A percentile compares a stretch with the other conserved stretches of the same genome.
Evolutionary conservation across 1,140 invertebrate genomes (phyloP).

Genomic region (Scaptomyza hsui): DNA sequence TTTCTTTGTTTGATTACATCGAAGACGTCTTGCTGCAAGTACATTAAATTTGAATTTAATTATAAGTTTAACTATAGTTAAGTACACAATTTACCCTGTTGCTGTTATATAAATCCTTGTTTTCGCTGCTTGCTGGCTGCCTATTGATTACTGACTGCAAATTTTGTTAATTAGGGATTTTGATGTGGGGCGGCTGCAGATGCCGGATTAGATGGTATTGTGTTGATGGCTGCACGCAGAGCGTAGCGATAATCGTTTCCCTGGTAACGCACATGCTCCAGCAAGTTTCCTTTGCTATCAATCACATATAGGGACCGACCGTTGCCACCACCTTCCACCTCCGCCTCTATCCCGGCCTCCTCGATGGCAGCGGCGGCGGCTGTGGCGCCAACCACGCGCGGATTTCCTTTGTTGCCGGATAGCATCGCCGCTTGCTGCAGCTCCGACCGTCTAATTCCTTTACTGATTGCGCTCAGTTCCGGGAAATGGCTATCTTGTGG

Average conservation of each 20-base stretch:
- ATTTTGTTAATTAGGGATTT: neutral
- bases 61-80: too few species aligned
- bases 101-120: too few species aligned
- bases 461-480: constrained; percentile 17
- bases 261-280: constrained; percentile 60
- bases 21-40: too few species aligned
- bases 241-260: constrained; percentile 57
- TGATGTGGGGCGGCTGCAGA: neutral
- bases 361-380: constrained; percentile 5
- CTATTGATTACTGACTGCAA: neutral
- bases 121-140: too few species aligned
- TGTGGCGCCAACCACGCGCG: neutral
- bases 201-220: neutral
- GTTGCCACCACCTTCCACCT: constrained; percentile 12
- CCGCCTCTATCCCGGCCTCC: constrained; percentile 31
- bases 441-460: neutral
- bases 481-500: constrained; percentile 46
- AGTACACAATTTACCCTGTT: too few species aligned
- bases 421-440: constrained; percentile 5
- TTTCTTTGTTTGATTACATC: too few species aligned
- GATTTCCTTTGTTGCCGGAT: neutral
- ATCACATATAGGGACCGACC: constrained; percentile 45
- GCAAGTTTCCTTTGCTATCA: constrained; percentile 33
- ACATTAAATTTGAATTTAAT: too few species aligned
- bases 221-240: constrained; percentile 33